These are phyloP conservation scores for Acleris cristana DNA, from an alignment of 2,888 invertebrate species.

Conservation along the genomic window DNA sequence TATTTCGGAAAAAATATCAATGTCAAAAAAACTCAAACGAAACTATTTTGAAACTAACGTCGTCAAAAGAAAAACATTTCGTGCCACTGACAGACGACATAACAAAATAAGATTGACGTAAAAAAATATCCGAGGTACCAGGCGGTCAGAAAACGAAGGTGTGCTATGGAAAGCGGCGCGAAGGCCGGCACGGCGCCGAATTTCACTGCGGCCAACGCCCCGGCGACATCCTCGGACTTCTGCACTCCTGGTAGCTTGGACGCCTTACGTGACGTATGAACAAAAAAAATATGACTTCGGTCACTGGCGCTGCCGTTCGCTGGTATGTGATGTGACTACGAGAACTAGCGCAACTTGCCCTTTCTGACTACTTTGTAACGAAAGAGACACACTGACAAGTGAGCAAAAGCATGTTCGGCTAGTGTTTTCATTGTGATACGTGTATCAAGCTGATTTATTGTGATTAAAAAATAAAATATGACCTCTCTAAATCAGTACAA, in stretches of 20 bases:
- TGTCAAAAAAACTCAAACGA: too few species aligned
- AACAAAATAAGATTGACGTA: conserved; percentile 12
- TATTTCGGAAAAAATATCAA: too few species aligned
- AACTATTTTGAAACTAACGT: background rate
- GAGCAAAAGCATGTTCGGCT: too few species aligned
- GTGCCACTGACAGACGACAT: background rate
- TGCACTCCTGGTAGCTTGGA: conserved; percentile 48
- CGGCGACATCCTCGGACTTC: conserved; percentile 59
- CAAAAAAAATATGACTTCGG: conserved; percentile 12
- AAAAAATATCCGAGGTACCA: conserved; percentile 51
- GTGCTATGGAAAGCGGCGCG: conserved; percentile 62
- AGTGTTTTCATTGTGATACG: too few species aligned
- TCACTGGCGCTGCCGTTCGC: too few species aligned
- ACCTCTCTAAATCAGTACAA: too few species aligned
- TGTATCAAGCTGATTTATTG: too few species aligned
- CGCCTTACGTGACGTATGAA: conserved; percentile 9
- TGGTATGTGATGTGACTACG: too few species aligned
- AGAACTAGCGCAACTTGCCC: too few species aligned
- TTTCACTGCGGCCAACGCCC: conserved; percentile 68
- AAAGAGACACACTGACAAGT: too few species aligned
- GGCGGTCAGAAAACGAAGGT: conserved; percentile 63
- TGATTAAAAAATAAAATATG: too few species aligned
- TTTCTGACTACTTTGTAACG: too few species aligned
- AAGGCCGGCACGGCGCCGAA: conserved; percentile 66
- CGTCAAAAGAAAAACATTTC: background rate